Percentiles rank a stretch among this genome's conserved stretches.
Evolutionary conservation across 30 jellyfish, hydroid and myxozoan genomes (phyloP).

Genomic region (Aurelia sp.): DNA sequence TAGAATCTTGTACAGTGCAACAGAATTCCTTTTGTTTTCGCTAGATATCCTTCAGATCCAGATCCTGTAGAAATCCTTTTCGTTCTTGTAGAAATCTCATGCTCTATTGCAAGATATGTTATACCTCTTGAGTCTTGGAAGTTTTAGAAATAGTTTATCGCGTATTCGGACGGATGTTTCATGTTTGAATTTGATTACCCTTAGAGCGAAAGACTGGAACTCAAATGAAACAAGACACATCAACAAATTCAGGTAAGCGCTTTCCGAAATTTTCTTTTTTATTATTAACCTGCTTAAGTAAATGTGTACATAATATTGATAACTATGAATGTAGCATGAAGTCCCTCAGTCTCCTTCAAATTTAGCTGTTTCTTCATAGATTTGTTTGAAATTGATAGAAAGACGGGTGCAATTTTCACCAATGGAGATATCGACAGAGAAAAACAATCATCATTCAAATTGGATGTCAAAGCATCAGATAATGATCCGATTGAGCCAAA

Average conservation of each 20-base stretch:
- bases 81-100: too few relatives aligned
- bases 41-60: too few relatives aligned
- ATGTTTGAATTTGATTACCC: neutral
- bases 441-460: conserved; percentile 13
- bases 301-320: too few relatives aligned
- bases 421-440: conserved; percentile 61
- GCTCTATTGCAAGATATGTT: too few relatives aligned
- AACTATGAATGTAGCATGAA: too few relatives aligned
- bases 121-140: too few relatives aligned
- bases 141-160: too few relatives aligned
- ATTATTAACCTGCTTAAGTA: neutral
- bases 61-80: too few relatives aligned
- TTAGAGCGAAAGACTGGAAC: conserved; percentile 49
- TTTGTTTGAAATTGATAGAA: conserved; percentile 24
- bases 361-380: neutral
- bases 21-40: too few relatives aligned
- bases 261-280: neutral
- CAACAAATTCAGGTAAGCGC: neutral
- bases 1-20: too few relatives aligned
- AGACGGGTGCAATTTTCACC: conserved; percentile 55
- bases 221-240: conserved; percentile 6
- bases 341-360: too few relatives aligned
- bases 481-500: conserved; percentile 44
- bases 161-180: too few relatives aligned
- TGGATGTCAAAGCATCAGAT: conserved; percentile 56